Base-by-base conservation (phyloP, 2,797 vertebrate genomes). In the Poecile montanus region DNA sequence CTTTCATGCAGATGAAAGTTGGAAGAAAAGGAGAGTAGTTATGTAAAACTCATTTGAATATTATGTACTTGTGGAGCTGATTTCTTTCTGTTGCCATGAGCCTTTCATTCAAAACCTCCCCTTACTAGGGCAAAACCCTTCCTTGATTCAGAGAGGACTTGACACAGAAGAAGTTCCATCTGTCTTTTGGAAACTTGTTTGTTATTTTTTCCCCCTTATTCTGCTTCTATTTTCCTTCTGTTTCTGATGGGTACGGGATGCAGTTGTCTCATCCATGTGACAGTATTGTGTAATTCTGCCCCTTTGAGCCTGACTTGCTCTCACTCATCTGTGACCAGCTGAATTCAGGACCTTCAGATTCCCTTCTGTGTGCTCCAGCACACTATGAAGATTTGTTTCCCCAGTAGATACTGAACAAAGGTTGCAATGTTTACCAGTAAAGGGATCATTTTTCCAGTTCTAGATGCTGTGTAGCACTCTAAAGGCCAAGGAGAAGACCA, bases 1-100 rank as follows among this genome's bases (percentile, higher is more conserved):
- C 56, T 85, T 83, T 88, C 84, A 60, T 44, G 56, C 76, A 89
- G 58, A 92, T 74, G 84, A 70, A 75, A 89, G 23, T 3, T 91
- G 76, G 89, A 95, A 93, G 73, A 89, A 80, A 91, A 80, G n/a
- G 58, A 92, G 91, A 65, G 66, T 91, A 76, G 94, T 94, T 96
- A 93, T 85, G 34, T 96, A 96, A 96, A 94, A 77, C 79, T 96
- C 82, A 94, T 95, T 96, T 94, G 85, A 96, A 96, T 94, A 85
- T 92, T 67, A 90, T 23, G 83, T 72, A 86, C 73, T 81, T 60
- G 48, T 82, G 50, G 75, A 93, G 75, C 75, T 91, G 57, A 92
- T 95, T 95, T 93, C 53, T 57, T 95, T 71, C 81, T 91, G 87
- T 95, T 92, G 89, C 89, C 75, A 87, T 77, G 50, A 86, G 61